Base-by-base conservation (phyloP, 2,113 vertebrate species). In the Serilophus lunatus region DNA sequence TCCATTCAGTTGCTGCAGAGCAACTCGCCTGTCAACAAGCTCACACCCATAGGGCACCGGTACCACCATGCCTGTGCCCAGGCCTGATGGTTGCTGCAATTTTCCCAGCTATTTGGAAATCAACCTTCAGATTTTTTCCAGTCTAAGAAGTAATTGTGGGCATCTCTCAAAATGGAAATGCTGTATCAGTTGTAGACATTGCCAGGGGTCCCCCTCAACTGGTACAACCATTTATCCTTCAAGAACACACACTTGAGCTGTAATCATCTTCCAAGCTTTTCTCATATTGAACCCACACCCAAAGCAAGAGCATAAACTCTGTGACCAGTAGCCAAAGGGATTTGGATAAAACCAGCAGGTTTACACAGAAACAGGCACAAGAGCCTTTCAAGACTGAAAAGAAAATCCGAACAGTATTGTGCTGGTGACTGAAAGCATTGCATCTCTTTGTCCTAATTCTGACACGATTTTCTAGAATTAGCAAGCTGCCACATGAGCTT, bases 291-390 rank as follows among this genome's bases (percentile, higher is more conserved):
- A 82, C 47, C 47, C 23, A 72, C n/a, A n/a, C 11, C n/a, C 36
- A 88, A 86, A 79, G n/a, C 50, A 78, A 69, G 83, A 69, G 45
- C 57, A 88, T 60, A 63, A 82, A 74, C 9, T 44, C 82, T 72
- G 33, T 28, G 49, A 65, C 31, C 47, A 45, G 19, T 8, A 84
- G 25, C 65, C n/a, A 80, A 69, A 80, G 18, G 17, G 18, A 14
- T 11, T 25, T 83, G 64, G 68, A 47, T 80, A 68, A 79, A 29
- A 71, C 11, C 19, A 42, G 36, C 68, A 81, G 78, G 81, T 66
- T 38, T 57, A 86, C 31, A 38, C 7, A 45, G 10, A n/a, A 93
- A 74, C 36, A 69, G 71, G 38, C 57, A 72, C 13, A 64, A 38
- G n/a, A 83, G 31, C 54, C 42, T 60, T 88, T 71, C 29, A 50